Evolutionary conservation across 2,888 invertebrate genomes (phyloP).

Genomic region (Luffia ferchaultella): DNA sequence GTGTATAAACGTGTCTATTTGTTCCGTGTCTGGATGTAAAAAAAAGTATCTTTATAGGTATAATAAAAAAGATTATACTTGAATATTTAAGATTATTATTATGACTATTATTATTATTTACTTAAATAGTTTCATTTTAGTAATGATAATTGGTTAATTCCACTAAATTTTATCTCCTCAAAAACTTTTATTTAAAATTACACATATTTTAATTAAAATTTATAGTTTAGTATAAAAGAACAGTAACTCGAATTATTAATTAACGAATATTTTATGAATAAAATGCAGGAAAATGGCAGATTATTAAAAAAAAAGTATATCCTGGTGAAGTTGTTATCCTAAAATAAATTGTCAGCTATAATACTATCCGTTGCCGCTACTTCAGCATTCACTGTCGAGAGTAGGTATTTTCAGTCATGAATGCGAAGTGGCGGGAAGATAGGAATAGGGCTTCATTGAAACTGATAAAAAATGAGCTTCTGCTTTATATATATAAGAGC

Average conservation of each 20-base stretch:
- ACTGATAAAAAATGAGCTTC: not conserved
- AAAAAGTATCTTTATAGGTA: no score
- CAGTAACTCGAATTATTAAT: not conserved
- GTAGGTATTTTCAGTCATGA: constrained; percentile 1
- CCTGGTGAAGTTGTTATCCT: not conserved
- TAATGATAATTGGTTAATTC: constrained; percentile 12
- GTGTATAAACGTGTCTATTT: no score
- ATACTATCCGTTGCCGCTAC: constrained; percentile 1
- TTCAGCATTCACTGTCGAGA: constrained; percentile 1
- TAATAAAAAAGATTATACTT: no score
- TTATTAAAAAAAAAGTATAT: not conserved
- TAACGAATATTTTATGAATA: not conserved
- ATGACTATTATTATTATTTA: no score
- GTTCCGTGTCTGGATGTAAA: no score
- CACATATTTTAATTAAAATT: not conserved
- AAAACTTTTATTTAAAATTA: constrained; percentile 8
- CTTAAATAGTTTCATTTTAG: constrained; percentile 6
- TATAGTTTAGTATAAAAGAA: not conserved
- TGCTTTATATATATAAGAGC: not conserved
- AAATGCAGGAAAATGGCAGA: not conserved
- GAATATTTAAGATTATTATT: no score
- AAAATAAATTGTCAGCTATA: no score
- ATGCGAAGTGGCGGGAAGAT: constrained; percentile 1
- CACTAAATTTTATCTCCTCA: constrained; percentile 13
- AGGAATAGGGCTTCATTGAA: constrained; percentile 1